phyloP scores from a whole-genome alignment of 2,888 invertebrate genomes.

The Agapetus fuscipes region DNA sequence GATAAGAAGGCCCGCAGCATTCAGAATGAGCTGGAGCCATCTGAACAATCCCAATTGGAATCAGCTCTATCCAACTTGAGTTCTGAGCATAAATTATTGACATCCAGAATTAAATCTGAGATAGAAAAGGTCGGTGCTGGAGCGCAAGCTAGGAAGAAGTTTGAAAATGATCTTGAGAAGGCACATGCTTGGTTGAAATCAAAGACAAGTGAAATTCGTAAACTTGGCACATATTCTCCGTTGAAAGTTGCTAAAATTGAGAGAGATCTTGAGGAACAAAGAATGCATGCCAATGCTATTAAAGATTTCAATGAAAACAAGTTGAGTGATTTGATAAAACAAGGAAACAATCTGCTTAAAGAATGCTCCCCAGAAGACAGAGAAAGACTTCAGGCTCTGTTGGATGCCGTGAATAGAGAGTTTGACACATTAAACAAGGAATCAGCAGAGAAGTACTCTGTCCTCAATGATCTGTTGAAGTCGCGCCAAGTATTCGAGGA shows the following conservation, averaged over 20 bases:
- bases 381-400: constrained; percentile 51
- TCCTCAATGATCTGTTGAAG: constrained; percentile 62
- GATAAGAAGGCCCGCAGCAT: constrained; percentile 77
- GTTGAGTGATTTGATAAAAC: constrained; percentile 64
- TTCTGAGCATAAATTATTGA: constrained; percentile 65
- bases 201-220: constrained; percentile 65
- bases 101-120: constrained; percentile 60
- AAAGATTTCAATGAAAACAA: constrained; percentile 67
- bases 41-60: constrained; percentile 73
- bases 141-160: constrained; percentile 61
- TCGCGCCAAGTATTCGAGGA: constrained; percentile 74
- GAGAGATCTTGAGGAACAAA: constrained; percentile 66
- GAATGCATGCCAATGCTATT: constrained; percentile 65
- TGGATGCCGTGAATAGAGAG: constrained; percentile 61
- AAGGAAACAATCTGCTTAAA: constrained; percentile 65
- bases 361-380: constrained; percentile 70
- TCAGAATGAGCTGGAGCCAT: constrained; percentile 74
- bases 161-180: constrained; percentile 70
- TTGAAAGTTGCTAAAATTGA: constrained; percentile 75
- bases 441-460: constrained; percentile 60
- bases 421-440: constrained; percentile 65
- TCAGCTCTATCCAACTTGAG: constrained; percentile 60
- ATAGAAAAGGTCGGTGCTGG: constrained; percentile 61
- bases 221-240: constrained; percentile 66
- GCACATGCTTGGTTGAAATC: constrained; percentile 73